Evolutionary conservation across 2,888 invertebrate species (phyloP).

Genomic region (Diaphora mendica): DNA sequence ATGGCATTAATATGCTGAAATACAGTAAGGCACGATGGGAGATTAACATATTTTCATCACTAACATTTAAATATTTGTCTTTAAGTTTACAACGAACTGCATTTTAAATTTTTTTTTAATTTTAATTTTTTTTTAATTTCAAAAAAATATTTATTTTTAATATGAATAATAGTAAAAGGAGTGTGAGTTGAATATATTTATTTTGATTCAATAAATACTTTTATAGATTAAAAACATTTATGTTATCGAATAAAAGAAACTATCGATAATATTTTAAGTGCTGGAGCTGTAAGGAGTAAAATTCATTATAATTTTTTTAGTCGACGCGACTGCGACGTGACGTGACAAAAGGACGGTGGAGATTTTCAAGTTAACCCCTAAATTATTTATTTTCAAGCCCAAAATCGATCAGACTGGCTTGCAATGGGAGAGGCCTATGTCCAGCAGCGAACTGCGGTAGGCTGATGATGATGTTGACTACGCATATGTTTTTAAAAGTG

Average conservation of each 20-base stretch:
- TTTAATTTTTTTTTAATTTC: too few relatives aligned
- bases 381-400: not conserved
- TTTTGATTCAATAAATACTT: not conserved
- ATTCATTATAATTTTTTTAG: not conserved
- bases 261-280: not conserved
- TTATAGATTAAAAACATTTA: not conserved
- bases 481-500: too few relatives aligned
- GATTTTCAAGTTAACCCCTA: not conserved
- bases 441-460: too few relatives aligned
- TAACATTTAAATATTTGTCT: not conserved
- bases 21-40: slow-evolving; percentile 25
- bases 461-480: too few relatives aligned
- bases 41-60: not conserved
- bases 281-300: not conserved
- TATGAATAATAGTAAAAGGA: not conserved
- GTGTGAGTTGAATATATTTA: not conserved
- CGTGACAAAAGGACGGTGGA: not conserved
- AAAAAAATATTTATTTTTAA: not conserved
- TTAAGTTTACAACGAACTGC: not conserved
- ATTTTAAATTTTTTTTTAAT: not conserved
- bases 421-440: too few relatives aligned
- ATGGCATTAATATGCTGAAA: slow-evolving; percentile 17
- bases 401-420: too few relatives aligned
- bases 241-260: slow-evolving; percentile 1
- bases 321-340: too few relatives aligned